Base-by-base conservation (phyloP, 2,888 invertebrate genomes). In the Fragum sueziense region DNA sequence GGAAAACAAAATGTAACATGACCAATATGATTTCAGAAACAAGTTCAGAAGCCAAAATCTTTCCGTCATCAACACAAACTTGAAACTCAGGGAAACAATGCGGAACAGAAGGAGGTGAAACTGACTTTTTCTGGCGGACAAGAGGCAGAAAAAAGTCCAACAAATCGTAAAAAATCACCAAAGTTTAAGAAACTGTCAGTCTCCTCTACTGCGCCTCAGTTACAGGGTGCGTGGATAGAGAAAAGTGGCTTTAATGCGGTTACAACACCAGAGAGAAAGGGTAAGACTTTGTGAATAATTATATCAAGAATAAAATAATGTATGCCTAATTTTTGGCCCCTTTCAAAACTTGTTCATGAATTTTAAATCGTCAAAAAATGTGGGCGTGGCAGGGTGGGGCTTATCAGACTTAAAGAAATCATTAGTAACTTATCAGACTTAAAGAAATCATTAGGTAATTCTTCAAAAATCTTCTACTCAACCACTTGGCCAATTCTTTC, bases 21-120 rank as follows among this genome's bases (percentile, higher is more conserved):
- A n/a, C n/a, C n/a, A n/a, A 31, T 51, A 70, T 62, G 20, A 2
- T 78, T 84, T 3, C 82, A 89, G 90, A 78, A 85, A 29, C 85
- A 85, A 57, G 91, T 92, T 25, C 88, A 84, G 74, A 91, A 90
- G 76, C 92, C 92, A 0, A 87, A 86, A 62, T 84, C 79, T 25
- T 88, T 88, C 14, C 84, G 86, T 52, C 88, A 90, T 67, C 78
- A 80, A 20, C 91, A 92, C 71, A 76, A 85, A n/a, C 85, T 92
- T 25, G 87, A 88, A 47, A 67, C 82, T 0, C 80, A 74, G 34
- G 86, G 81, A n/a, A 79, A 87, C 4, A 84, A 86, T 27, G 87
- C 90, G 1, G 84, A 82, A 61, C 90, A 91, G 76, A 89, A 90
- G 75, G 81, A 87, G 7, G 87, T 91, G 62, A 88, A 87, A 59